Base-by-base conservation (phyloP, 2,113 vertebrate genomes). In the Indicator maculatus region DNA sequence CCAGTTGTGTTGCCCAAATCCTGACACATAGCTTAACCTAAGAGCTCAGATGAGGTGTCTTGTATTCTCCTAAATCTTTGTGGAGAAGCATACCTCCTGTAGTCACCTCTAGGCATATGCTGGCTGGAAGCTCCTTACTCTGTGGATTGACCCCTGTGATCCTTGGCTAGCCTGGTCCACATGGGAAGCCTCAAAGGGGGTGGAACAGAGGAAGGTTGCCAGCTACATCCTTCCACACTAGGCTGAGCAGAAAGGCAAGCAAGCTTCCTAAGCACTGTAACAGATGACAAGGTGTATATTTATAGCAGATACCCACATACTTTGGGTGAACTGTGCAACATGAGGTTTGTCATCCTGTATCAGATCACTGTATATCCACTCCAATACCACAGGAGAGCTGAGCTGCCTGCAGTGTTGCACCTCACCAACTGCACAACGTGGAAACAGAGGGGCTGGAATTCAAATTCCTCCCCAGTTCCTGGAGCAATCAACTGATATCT, bases 211-310 rank as follows among this genome's bases (percentile, higher is more conserved):
- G 82, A 80, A 91, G 36, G 59, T 70, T 90, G 90, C 76, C 86
- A 90, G 79, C 59, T 91, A 86, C 79, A 81, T 72, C 73, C 50
- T 91, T 93, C 83, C 53, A 45, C 6, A 5, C 72, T 89, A 94
- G 76, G 91, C 50, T 91, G 86, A 95, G 85, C 79, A 88, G 91
- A 78, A 95, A 96, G 72, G 53, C 83, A 86, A 58, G 83, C 88
- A 71, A 90, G 70, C 88, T 96, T 96, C 88, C 73, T 83, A 88
- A 93, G 93, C 53, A 45, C 47, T 78, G 90, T 86, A 91, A 91
- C 89, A 95, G 86, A 96, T 96, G 93, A 93, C 83, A 94, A 96
- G 94, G 91, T 94, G 88, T 95, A 84, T 96, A 93, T 97, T 97
- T 96, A 94, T 95, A 93, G 80, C 85, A 94, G 76, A 93, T 93